Evolutionary conservation across 2,888 invertebrate species (phyloP), one percentile per base, ranked within the genome.

Genomic region (Adineta ricciae): DNA sequence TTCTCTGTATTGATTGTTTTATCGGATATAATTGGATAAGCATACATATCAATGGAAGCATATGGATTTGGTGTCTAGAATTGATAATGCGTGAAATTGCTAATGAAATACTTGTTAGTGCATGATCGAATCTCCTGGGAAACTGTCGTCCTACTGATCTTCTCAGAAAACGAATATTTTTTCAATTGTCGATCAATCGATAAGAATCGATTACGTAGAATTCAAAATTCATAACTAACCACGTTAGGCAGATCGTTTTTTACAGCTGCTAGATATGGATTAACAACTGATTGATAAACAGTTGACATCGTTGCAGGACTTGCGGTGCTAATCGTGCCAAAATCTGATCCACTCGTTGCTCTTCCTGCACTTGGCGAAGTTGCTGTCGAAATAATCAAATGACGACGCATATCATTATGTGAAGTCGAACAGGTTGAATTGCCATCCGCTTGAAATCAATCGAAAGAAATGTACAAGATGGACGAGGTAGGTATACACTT

Each of bases 251-350:
- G 5, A 36, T 64, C 64, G 14, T 64, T 32, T 32, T 27, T 64
- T 32, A 78, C n/a, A n/a, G 78, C 78, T 38, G 78, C 41, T n/a
- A 78, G n/a, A 41, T 78, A 78, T n/a, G 78, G 78, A 78, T 78
- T 78, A 41, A 41, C 14, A 41, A n/a, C 24, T 78, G 78, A 41
- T 11, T 78, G 78, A 78, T 78, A 41, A 14, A 78, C 24, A 4
- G 64, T 64, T 64, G 64, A 64, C 64, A 64, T 64, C 19, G 64
- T 64, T 64, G 64, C 32, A 16, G 64, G 64, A 32, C 64, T 64
- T 64, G 64, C 32, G 16, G 64, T 64, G 19, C 32, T 64, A 64
- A 16, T 64, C 19, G 64, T 64, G 32, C 64, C 64, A 64, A 32
- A 64, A 64, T 64, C 64, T 32, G 64, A 64, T 16, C 19, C 19